phyloP scores from a whole-genome alignment of 2,888 invertebrate genomes.

The Leptopterna dolabrata region DNA sequence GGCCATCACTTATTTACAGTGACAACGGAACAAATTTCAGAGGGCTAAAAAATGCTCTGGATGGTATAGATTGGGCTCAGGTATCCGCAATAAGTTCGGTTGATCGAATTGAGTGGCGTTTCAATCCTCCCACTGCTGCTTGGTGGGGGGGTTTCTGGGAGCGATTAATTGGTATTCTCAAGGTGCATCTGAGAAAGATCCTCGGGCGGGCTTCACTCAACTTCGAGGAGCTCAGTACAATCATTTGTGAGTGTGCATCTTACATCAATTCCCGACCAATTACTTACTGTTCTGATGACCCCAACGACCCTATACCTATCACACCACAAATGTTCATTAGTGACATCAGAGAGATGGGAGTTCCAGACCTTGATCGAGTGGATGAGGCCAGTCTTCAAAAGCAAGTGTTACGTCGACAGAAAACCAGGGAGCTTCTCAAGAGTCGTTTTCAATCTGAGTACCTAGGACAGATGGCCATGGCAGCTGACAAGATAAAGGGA shows the following conservation, averaged over 20 bases:
- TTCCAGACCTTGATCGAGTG: conserved; percentile 42
- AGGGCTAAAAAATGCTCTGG: conserved; percentile 67
- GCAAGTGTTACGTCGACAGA: neutral
- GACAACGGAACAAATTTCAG: conserved; percentile 67
- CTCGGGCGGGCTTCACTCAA: conserved; percentile 49
- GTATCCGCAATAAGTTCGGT: conserved; percentile 59
- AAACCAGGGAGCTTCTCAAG: neutral
- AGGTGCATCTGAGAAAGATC: conserved; percentile 40
- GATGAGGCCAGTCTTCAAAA: neutral
- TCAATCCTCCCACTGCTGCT: conserved; percentile 61
- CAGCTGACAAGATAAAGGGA: neutral
- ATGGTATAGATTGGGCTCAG: conserved; percentile 69
- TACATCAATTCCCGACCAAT: conserved; percentile 33
- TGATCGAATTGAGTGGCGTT: conserved; percentile 54
- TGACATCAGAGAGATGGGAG: conserved; percentile 14
- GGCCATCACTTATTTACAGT: conserved; percentile 63
- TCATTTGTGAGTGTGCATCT: conserved; percentile 54
- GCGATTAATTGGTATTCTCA: conserved; percentile 50
- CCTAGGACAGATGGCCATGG: neutral
- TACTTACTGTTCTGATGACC: conserved; percentile 16
- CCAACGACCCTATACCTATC: conserved; percentile 60
- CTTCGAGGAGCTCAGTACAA: conserved; percentile 21
- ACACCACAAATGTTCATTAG: conserved; percentile 63
- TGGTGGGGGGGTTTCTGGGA: conserved; percentile 68
- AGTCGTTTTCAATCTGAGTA: conserved; percentile 48